Conservation (phyloP, 2,888 invertebrate species). For the Trissolcus japonicus region DNA sequence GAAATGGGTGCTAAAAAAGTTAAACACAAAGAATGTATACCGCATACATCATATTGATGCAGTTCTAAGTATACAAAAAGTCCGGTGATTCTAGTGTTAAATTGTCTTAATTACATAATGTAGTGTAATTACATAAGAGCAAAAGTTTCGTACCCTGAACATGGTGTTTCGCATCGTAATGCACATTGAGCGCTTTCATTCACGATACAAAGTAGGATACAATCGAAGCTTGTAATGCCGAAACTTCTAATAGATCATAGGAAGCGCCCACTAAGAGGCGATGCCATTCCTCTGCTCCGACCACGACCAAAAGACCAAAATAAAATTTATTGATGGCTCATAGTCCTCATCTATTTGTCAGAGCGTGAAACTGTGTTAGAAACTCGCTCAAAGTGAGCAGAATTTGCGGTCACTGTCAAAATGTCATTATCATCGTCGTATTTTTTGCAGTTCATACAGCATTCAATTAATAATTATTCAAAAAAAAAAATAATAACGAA, state of each 20-base stretch:
- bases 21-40: too few species aligned
- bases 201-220: constrained; percentile 43
- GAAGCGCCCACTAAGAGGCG: constrained; percentile 43
- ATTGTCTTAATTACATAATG: not conserved
- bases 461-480: too few species aligned
- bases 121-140: constrained; percentile 20
- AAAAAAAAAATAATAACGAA: too few species aligned
- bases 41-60: too few species aligned
- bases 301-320: constrained; percentile 50
- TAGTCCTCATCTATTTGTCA: constrained; percentile 40
- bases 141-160: too few species aligned
- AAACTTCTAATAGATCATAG: constrained; percentile 52
- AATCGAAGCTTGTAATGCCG: constrained; percentile 51
- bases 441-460: too few species aligned
- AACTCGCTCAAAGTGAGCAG: constrained; percentile 40
- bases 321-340: constrained; percentile 52
- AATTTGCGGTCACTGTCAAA: constrained; percentile 1
- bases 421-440: too few species aligned
- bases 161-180: too few species aligned
- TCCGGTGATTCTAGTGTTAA: too few species aligned
- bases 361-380: constrained; percentile 47
- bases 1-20: too few species aligned
- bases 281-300: constrained; percentile 45
- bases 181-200: constrained; percentile 32
- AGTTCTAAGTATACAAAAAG: too few species aligned